Conservation (phyloP, 2,888 invertebrate genomes). For the Cerastis rubricosa region DNA sequence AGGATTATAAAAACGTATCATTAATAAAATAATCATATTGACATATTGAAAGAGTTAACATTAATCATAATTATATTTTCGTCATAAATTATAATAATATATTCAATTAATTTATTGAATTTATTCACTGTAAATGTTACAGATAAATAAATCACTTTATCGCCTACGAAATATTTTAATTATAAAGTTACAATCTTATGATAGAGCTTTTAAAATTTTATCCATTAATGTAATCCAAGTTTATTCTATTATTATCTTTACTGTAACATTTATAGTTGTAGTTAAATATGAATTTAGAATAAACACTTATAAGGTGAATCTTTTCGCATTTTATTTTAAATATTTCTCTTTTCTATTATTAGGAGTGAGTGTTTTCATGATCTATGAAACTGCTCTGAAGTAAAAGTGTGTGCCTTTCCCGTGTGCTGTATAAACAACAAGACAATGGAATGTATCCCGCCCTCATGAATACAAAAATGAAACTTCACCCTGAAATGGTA, state of each 20-base stretch:
- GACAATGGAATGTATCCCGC: conserved; percentile 64
- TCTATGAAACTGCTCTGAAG: conserved; percentile 60
- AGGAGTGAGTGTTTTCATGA: conserved; percentile 61
- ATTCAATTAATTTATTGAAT: conserved; percentile 56
- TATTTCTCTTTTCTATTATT: conserved; percentile 50
- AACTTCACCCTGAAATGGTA: conserved; percentile 24
- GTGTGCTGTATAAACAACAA: conserved; percentile 56
- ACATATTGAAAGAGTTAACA: conserved; percentile 52
- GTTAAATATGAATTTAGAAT: conserved; percentile 58
- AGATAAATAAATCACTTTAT: conserved; percentile 41
- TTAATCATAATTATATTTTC: conserved; percentile 61
- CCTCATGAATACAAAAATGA: conserved; percentile 46
- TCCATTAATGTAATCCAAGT: conserved; percentile 45
- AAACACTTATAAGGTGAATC: conserved; percentile 53
- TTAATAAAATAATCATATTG: conserved; percentile 63
- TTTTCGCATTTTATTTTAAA: conserved; percentile 55
- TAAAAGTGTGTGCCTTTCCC: conserved; percentile 69
- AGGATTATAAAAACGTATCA: conserved; percentile 65
- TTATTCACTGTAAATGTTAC: conserved; percentile 63
- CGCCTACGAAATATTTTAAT: conserved; percentile 29
- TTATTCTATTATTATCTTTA: conserved; percentile 45
- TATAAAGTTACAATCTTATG: conserved; percentile 27
- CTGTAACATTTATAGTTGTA: conserved; percentile 65
- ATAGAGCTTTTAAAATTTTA: conserved; percentile 43
- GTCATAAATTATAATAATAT: conserved; percentile 55